Percentiles rank a stretch among this genome's conserved stretches.
Evolutionary conservation across 2,797 vertebrate genomes (phyloP).

Genomic region (Antrozous pallidus): DNA sequence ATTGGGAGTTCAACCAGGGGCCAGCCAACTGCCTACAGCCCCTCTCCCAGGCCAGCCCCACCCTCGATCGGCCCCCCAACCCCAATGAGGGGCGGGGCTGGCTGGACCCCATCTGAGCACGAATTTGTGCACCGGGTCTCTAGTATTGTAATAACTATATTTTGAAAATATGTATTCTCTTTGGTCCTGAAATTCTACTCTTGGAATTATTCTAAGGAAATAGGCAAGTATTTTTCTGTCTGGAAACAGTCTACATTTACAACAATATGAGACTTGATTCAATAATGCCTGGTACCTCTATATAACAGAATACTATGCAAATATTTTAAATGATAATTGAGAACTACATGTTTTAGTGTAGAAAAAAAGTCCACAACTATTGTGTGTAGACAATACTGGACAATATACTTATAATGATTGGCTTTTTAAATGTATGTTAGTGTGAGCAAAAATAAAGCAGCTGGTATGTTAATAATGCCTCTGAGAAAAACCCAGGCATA

Average conservation of each 20-base stretch:
- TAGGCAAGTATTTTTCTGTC: background rate
- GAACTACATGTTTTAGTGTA: background rate
- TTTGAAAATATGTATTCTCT: background rate
- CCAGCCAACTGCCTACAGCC: no score
- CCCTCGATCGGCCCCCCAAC: no score
- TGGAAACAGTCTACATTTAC: background rate
- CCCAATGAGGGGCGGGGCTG: no score
- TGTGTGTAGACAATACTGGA: background rate
- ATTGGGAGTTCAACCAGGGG: no score
- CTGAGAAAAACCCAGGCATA: background rate
- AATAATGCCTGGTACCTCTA: background rate
- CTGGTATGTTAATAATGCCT: background rate
- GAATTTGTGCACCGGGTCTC: no score
- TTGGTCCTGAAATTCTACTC: background rate
- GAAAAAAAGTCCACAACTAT: background rate
- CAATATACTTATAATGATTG: background rate
- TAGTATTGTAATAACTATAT: background rate
- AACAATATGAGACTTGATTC: background rate
- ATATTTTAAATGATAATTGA: background rate
- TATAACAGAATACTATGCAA: background rate
- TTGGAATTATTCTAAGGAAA: slow-evolving; percentile 30
- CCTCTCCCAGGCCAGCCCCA: no score
- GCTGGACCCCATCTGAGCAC: no score
- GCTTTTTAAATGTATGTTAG: background rate
- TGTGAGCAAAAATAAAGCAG: background rate